These are phyloP conservation scores for Palaemon carinicauda DNA, from an alignment of 1,140 invertebrate species.

Conservation along the genomic window DNA sequence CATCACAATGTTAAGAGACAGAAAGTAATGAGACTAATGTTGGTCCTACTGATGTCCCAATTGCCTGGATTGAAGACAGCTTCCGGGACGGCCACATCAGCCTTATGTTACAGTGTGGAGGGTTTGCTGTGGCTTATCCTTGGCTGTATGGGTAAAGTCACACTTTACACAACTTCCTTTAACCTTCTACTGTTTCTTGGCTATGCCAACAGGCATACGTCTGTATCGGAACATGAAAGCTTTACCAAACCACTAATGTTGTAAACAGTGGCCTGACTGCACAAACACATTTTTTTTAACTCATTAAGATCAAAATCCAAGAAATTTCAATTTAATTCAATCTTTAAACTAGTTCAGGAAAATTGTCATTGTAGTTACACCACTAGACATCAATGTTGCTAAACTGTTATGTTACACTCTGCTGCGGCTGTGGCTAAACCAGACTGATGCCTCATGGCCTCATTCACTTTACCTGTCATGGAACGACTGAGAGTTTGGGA, in stretches of 20 bases:
- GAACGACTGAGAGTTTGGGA: constrained; percentile 7
- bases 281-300: constrained; percentile 11
- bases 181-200: constrained; percentile 9
- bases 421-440: constrained; percentile 9
- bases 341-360: constrained; percentile 22
- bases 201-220: background rate
- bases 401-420: constrained; percentile 35
- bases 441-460: constrained; percentile 9
- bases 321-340: background rate
- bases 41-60: constrained; percentile 45
- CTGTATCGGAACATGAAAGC: no score
- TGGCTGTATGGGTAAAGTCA: constrained; percentile 10
- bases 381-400: constrained; percentile 31
- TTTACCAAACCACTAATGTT: background rate
- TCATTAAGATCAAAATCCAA: constrained; percentile 5
- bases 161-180: constrained; percentile 27
- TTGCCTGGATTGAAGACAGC: constrained; percentile 35
- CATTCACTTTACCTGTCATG: constrained; percentile 30
- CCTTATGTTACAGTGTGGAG: constrained; percentile 49
- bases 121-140: constrained; percentile 46
- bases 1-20: background rate
- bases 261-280: background rate
- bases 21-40: background rate
- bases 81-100: constrained; percentile 45
- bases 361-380: constrained; percentile 30